phyloP scores from a whole-genome alignment of 2,888 invertebrate genomes.

The Galerucella pusilla region DNA sequence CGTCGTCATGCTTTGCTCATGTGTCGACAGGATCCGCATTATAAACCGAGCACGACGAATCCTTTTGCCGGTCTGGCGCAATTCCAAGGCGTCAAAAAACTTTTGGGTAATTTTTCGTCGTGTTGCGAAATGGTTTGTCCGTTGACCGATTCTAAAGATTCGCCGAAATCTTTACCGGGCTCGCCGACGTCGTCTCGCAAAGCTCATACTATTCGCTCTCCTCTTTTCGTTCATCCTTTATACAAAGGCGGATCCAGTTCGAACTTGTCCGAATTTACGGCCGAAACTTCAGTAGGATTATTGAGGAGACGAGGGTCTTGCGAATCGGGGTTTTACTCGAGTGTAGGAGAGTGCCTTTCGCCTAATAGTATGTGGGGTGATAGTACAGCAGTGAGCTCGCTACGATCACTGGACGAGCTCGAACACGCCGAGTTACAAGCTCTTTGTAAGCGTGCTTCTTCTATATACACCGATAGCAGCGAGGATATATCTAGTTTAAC shows the following conservation, averaged over 20 bases:
- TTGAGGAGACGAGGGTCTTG: constrained; percentile 84
- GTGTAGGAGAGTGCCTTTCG: constrained; percentile 72
- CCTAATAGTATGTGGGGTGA: constrained; percentile 66
- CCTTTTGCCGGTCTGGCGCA: constrained; percentile 81
- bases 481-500: constrained; percentile 86
- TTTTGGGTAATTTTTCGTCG: constrained; percentile 82
- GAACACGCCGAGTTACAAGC: constrained; percentile 70
- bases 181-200: constrained; percentile 67
- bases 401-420: constrained; percentile 72
- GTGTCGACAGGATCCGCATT: constrained; percentile 85
- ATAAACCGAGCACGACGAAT: constrained; percentile 77
- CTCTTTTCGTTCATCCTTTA: constrained; percentile 71
- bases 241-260: constrained; percentile 62
- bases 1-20: constrained; percentile 81
- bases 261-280: constrained; percentile 60
- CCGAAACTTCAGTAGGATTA: constrained; percentile 44
- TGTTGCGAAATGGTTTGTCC: constrained; percentile 83
- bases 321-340: constrained; percentile 91
- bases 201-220: constrained; percentile 58
- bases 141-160: constrained; percentile 63
- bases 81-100: constrained; percentile 84
- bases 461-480: constrained; percentile 88
- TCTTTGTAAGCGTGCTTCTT: constrained; percentile 76
- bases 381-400: constrained; percentile 70
- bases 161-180: constrained; percentile 67